A percentile compares a stretch with the other conserved stretches of the same genome.
Evolutionary conservation across 2,797 vertebrate genomes (phyloP).

Genomic region (Scomberomorus guttatus): DNA sequence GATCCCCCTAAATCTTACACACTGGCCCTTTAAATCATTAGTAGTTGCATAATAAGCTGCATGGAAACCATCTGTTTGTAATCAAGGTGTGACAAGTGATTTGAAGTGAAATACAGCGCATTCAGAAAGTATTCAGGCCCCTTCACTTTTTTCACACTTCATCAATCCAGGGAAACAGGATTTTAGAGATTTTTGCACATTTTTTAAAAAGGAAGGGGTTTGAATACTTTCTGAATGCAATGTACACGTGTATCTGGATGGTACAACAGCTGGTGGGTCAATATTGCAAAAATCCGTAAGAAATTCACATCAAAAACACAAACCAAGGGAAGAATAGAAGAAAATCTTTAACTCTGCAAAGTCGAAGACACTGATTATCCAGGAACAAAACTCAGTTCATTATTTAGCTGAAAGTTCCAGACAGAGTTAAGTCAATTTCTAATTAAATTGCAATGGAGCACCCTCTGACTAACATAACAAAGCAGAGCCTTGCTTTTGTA

Average conservation of each 20-base stretch:
- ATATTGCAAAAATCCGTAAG: background rate
- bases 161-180: too few species aligned
- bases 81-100: constrained; percentile 5
- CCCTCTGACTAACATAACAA: background rate
- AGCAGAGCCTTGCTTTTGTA: background rate
- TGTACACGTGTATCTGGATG: background rate
- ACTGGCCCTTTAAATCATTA: background rate
- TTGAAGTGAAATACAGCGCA: background rate
- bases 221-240: too few species aligned
- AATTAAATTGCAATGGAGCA: background rate
- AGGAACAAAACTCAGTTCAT: background rate
- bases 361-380: background rate
- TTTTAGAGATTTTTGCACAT: too few species aligned
- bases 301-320: background rate
- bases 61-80: constrained; percentile 13
- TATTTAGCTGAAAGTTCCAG: background rate
- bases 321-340: background rate
- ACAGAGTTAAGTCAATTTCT: constrained; percentile 4
- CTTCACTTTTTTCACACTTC: too few species aligned
- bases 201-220: too few species aligned
- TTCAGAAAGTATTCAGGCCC: too few species aligned
- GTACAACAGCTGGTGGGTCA: background rate
- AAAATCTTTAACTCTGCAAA: background rate
- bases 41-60: background rate
- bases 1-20: too few species aligned